A percentile compares a stretch with the other conserved stretches of the same genome.
These are phyloP conservation scores for Trachelus tabidus DNA, from an alignment of 2,888 invertebrate genomes.

Conservation along the genomic window DNA sequence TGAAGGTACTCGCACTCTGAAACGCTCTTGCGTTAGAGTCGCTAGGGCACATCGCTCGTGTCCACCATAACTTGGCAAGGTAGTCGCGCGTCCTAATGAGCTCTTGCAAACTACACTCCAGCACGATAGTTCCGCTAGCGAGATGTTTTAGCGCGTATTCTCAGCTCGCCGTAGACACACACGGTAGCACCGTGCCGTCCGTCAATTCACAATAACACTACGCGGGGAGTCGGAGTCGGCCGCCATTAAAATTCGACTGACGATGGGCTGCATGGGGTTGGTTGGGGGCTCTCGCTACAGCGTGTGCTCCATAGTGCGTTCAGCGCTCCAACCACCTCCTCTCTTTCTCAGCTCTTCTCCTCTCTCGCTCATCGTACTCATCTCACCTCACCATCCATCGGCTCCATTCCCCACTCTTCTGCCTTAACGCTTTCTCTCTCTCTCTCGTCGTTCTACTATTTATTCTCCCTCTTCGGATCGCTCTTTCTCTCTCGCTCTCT, in stretches of 20 bases:
- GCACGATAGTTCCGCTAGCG: not conserved
- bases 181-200: constrained; percentile 24
- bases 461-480: constrained; percentile 5
- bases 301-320: constrained; percentile 42
- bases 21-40: constrained; percentile 41
- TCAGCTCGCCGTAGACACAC: constrained; percentile 10
- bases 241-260: constrained; percentile 62
- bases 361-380: constrained; percentile 21
- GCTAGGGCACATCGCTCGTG: constrained; percentile 50
- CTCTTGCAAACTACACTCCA: not conserved
- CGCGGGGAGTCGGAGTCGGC: constrained; percentile 51
- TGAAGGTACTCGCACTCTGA: constrained; percentile 26
- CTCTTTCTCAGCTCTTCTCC: constrained; percentile 13
- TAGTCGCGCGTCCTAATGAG: constrained; percentile 1
- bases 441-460: not conserved
- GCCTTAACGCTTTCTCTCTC: constrained; percentile 8
- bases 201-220: constrained; percentile 58
- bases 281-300: constrained; percentile 47
- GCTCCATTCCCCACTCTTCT: constrained; percentile 4
- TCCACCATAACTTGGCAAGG: constrained; percentile 38
- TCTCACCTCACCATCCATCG: constrained; percentile 34
- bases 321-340: not conserved
- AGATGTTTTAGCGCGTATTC: constrained; percentile 5
- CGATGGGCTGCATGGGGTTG: constrained; percentile 28
- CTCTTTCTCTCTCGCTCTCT: constrained; percentile 16